These are phyloP conservation scores for Ctenomys sociabilis DNA, from an alignment of 2,113 vertebrate genomes.

Conservation along the genomic window DNA sequence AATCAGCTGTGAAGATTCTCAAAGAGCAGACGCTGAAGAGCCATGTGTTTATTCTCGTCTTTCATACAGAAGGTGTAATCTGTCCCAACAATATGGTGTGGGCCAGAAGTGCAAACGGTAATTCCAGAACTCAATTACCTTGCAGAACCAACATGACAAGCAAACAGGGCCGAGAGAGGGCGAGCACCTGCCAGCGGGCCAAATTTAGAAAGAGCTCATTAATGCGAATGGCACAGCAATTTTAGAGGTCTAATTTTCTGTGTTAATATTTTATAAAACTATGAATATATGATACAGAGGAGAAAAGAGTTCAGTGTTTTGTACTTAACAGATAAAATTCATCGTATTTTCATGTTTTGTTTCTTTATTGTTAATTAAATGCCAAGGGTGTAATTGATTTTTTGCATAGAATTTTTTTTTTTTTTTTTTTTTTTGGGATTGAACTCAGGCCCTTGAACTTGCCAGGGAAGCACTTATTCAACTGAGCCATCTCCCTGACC, in stretches of 20 bases:
- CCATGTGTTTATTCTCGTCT: not conserved
- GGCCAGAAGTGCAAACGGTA: constrained; percentile 5
- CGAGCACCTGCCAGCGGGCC: not conserved
- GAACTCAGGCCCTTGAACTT: no score
- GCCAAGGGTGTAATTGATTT: not conserved
- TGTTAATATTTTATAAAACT: constrained; percentile 37
- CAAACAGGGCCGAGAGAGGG: not conserved
- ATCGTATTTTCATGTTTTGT: not conserved
- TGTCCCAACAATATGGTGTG: not conserved
- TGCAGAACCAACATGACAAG: not conserved
- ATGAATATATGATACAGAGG: not conserved
- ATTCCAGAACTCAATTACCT: constrained; percentile 42
- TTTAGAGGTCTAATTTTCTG: not conserved
- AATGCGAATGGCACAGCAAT: not conserved
- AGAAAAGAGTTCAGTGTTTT: not conserved
- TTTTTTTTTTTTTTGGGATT: no score
- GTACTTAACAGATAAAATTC: not conserved
- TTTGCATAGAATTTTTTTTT: no score
- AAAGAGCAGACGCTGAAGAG: not conserved
- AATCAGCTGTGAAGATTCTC: constrained; percentile 39
- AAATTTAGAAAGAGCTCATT: constrained; percentile 40
- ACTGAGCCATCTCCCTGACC: no score
- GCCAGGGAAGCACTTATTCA: no score
- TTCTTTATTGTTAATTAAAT: not conserved
- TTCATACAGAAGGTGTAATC: not conserved